Percentiles rank a stretch among this genome's conserved stretches.
phyloP scores from a whole-genome alignment of 2,888 invertebrate species.

The Tipula lateralis region DNA sequence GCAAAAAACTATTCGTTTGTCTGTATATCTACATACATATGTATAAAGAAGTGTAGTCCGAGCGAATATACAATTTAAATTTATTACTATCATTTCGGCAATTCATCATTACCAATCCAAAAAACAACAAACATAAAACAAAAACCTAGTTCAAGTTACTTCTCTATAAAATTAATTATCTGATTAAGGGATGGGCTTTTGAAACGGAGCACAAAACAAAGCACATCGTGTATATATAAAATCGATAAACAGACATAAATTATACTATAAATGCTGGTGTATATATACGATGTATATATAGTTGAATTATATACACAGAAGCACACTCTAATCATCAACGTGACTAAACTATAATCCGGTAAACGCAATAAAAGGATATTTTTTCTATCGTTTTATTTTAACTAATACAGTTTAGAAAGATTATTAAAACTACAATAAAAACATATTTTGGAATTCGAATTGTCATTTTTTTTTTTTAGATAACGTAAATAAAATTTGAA shows the following conservation, averaged over 20 bases:
- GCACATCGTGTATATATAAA: background rate
- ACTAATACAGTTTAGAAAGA: conserved; percentile 3
- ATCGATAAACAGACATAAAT: conserved; percentile 13
- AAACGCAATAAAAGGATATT: conserved; percentile 14
- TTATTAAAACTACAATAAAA: background rate
- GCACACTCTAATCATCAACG: background rate
- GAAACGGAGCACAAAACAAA: background rate
- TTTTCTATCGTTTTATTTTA: background rate
- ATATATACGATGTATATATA: background rate
- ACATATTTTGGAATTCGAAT: background rate
- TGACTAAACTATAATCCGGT: conserved; percentile 11
- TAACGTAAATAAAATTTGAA: background rate
- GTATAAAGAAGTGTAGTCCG: no score
- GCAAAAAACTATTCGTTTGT: background rate
- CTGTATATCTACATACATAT: background rate
- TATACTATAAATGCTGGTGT: background rate
- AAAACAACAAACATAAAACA: background rate
- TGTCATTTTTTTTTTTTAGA: background rate
- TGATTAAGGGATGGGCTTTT: conserved; percentile 9
- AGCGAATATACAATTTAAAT: background rate
- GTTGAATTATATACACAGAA: background rate
- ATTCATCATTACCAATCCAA: conserved; percentile 19
- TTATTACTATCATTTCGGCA: background rate
- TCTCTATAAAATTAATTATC: conserved; percentile 1
- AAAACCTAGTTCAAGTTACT: background rate